phyloP scores from a whole-genome alignment of 2,888 invertebrate genomes.

The Lithophane socia region DNA sequence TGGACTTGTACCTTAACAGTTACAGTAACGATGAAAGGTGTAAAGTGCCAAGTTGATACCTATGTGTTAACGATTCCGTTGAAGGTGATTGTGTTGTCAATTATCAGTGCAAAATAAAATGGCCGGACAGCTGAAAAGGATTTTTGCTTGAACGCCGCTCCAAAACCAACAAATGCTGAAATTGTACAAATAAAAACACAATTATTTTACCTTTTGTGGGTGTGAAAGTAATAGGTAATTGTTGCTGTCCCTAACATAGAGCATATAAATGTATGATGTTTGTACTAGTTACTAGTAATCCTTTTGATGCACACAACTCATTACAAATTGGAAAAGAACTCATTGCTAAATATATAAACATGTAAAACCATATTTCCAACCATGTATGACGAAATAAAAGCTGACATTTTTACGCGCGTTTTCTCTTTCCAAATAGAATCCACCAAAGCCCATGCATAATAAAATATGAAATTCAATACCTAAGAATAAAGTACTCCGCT shows the following conservation, averaged over 20 bases:
- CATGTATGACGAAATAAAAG: neutral
- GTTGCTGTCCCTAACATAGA: neutral
- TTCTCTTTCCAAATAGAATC: neutral
- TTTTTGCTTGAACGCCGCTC: neutral
- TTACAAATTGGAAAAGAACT: neutral
- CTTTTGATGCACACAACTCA: neutral
- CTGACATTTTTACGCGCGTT: neutral
- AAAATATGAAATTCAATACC: slow-evolving; percentile 31
- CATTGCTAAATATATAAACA: neutral
- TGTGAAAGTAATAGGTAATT: neutral
- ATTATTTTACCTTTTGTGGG: neutral
- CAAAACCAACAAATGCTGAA: neutral
- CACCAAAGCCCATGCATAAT: slow-evolving; percentile 18
- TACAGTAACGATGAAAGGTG: neutral
- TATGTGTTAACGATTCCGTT: slow-evolving; percentile 46
- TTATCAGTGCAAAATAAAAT: slow-evolving; percentile 66
- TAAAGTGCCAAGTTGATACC: slow-evolving; percentile 4
- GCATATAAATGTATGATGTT: neutral
- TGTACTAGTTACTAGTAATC: neutral
- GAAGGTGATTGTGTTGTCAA: slow-evolving; percentile 40
- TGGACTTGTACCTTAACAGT: neutral
- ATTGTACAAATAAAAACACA: slow-evolving; percentile 4
- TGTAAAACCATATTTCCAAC: neutral
- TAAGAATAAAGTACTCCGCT: slow-evolving; percentile 48
- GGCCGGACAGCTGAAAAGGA: slow-evolving; percentile 66